Base-by-base conservation (phyloP, 2,113 vertebrate species). In the Toxotes chatareus region DNA sequence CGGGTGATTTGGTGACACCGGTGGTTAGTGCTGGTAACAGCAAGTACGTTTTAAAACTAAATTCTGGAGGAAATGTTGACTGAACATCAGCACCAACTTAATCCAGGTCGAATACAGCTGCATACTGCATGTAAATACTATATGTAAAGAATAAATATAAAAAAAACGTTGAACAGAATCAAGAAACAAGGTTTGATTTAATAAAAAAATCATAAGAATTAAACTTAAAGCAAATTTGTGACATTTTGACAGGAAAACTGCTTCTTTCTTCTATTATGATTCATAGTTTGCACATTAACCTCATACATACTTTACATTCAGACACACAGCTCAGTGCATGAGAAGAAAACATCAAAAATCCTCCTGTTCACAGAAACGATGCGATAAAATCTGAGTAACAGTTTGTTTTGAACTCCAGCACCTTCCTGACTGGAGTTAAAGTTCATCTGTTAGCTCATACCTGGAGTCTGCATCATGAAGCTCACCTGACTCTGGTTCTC, bases 241-340 rank as follows among this genome's bases (percentile, higher is more conserved):
- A 3, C 44, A 19, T 19, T 6, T 21, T 4, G 17, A n/a, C 27
- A 27, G 27, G 31, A 70, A 11, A 47, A 5, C 16, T 72, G 47
- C 9, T 11, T 10, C 7, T 17, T 60, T 8, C 5, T 23, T 40
- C 10, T 6, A 6, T 11, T 21, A 10, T 2, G 27, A 46, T 12
- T 44, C n/a, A 42, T 5, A 59, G 19, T 13, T 12, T 57, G 47
- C 31, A 55, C 49, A 23, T 57, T 71, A 1, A 64, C 16, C 19
- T 56, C 5, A 27, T 11, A 6, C 16, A 34, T 47, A 11, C 13
- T 44, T 74, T 8, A 63, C 46, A 72, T 81, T 83, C 64, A 62
- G 0, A 77, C 34, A 59, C 0, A 14, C 0, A 59, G 32, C 55
- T 72, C 55, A 65, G 3, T 11, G 51, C 51, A 23, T n/a, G 0